Conservation (phyloP, 2,797 vertebrate genomes). For the Amblyraja radiata region DNA sequence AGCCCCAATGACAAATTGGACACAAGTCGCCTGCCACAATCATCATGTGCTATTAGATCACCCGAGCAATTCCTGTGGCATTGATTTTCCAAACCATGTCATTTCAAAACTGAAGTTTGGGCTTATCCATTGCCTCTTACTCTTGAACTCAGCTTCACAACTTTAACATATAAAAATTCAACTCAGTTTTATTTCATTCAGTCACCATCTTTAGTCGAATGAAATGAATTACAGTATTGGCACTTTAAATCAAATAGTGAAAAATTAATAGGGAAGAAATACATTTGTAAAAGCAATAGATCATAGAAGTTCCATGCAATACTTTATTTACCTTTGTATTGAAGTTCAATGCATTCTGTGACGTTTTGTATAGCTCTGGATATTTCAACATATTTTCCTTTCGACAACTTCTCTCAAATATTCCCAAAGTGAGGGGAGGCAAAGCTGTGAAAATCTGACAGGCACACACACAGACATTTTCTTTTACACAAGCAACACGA, state of each 20-base stretch:
- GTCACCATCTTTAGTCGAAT: not conserved
- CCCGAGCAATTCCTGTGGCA: not conserved
- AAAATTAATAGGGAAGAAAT: no score
- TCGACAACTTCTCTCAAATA: conserved; percentile 91
- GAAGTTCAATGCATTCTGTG: conserved; percentile 93
- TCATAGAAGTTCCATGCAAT: not conserved
- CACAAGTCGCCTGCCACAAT: not conserved
- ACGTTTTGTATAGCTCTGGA: conserved; percentile 93
- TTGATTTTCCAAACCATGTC: not conserved
- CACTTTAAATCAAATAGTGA: not conserved
- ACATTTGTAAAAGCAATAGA: not conserved
- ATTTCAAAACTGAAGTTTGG: not conserved
- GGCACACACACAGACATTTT: conserved; percentile 35
- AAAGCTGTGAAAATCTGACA: conserved; percentile 89
- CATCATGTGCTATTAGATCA: not conserved
- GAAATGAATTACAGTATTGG: not conserved
- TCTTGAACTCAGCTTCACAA: not conserved
- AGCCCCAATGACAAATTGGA: not conserved
- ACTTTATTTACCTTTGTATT: conserved; percentile 67
- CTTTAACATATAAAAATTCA: not conserved
- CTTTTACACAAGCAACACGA: not conserved
- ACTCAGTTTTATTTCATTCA: not conserved
- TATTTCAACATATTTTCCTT: conserved; percentile 98
- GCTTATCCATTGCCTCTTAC: not conserved
- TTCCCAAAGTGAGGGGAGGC: conserved; percentile 90